Evolutionary conservation across 2,797 vertebrate species (phyloP), one percentile per base, ranked within the genome.

Genomic region (Jordanella pulchra): DNA sequence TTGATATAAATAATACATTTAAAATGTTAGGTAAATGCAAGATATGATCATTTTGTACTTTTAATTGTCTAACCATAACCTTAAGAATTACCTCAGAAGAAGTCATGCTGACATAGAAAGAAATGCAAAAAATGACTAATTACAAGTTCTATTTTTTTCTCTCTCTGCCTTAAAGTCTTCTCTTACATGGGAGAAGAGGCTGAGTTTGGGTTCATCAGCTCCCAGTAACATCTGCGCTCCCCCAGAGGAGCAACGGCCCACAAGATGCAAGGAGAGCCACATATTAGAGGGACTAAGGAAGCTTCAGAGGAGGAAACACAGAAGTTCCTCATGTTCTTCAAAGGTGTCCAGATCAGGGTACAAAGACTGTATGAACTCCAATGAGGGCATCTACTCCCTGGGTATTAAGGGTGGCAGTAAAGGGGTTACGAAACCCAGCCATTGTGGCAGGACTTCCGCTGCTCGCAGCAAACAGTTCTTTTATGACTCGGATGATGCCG

Each of bases 361-460:
- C 87, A 97, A 96, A 90, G 97, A 98, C 83, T 97, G 97, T 90
- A 98, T 97, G 97, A 96, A 97, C 91, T 98, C 97, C 48, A 98
- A 98, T 1, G 97, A 98, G 93, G 97, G 97, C 45, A 98, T 98
- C 88, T 98, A 98, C 90, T 98, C 97, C 39, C 94, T 97, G 60
- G 96, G 96, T 39, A 90, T 96, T 83, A 97, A 96, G 84, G 94
- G 87, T 65, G 86, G 87, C 25, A 89, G 89, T 71, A 94, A 95
- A 81, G 89, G 84, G 27, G 88, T 89, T 6, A 83, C 84, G 28
- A 95, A 93, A 14, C 91, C 94, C 3, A 83, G 89, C 28, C 65
- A 80, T 21, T 71, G 87, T 53, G 90, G 92, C 64, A 91, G 92
- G 73, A 77, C 84, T 56, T 45, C 73, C 1, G 90, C 84, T 65